These are phyloP conservation scores for Galerucella calmariensis DNA, from an alignment of 2,888 invertebrate species.

Conservation along the genomic window DNA sequence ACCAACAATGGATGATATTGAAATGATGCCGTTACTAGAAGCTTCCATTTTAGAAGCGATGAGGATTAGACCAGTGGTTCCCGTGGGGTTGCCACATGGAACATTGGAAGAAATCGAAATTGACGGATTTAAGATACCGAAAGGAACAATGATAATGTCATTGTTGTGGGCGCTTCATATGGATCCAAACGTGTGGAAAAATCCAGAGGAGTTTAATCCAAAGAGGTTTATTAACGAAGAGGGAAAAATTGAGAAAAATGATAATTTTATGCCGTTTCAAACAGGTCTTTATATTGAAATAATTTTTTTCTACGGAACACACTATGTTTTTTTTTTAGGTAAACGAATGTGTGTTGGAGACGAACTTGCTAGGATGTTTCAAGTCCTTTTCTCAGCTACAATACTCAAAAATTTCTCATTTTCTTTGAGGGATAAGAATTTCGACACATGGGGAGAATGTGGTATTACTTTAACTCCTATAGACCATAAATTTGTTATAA, in stretches of 20 bases:
- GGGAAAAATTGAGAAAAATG: slow-evolving; percentile 72
- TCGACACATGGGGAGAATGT: slow-evolving; percentile 76
- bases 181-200: slow-evolving; percentile 74
- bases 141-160: slow-evolving; percentile 80
- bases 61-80: slow-evolving; percentile 82
- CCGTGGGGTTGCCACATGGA: slow-evolving; percentile 88
- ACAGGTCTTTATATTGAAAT: slow-evolving; percentile 69
- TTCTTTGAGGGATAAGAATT: slow-evolving; percentile 61
- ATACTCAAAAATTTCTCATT: slow-evolving; percentile 72
- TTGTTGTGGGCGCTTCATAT: slow-evolving; percentile 85
- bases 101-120: slow-evolving; percentile 67
- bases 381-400: slow-evolving; percentile 73
- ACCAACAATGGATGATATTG: slow-evolving; percentile 69
- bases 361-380: slow-evolving; percentile 80
- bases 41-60: slow-evolving; percentile 84
- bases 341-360: slow-evolving; percentile 89
- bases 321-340: slow-evolving; percentile 67
- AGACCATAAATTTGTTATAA: slow-evolving; percentile 66
- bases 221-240: slow-evolving; percentile 75
- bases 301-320: slow-evolving; percentile 10
- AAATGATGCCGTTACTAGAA: slow-evolving; percentile 71
- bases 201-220: slow-evolving; percentile 77
- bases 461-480: slow-evolving; percentile 82
- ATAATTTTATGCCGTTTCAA: slow-evolving; percentile 85
- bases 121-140: slow-evolving; percentile 72